Conservation (phyloP, 2,113 vertebrate genomes). For the Gnathonemus echidnorhynchus region DNA sequence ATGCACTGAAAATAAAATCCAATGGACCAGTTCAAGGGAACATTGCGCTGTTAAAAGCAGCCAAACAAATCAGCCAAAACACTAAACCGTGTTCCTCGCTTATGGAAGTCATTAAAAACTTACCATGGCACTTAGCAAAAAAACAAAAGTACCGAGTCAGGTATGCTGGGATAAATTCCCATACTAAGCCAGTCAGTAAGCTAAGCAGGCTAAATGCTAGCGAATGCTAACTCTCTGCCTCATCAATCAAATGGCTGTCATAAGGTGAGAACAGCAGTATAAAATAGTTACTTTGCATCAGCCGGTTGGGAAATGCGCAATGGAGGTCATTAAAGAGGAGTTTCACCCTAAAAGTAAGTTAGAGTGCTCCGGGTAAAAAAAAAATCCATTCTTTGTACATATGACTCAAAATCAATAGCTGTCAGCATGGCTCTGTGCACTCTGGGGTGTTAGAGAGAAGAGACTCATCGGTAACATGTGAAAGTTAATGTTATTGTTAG, state of each 20-base stretch:
- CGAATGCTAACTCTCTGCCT: not conserved
- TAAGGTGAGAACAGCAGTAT: not conserved
- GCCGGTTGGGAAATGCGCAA: not conserved
- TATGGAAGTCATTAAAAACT: not conserved
- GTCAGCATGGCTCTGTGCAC: not conserved
- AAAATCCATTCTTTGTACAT: not conserved
- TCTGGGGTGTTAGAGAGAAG: not conserved
- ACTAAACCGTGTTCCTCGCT: not conserved
- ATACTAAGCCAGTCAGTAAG: not conserved
- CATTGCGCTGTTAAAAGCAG: not conserved
- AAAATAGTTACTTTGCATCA: not conserved
- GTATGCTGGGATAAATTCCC: not conserved
- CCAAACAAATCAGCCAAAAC: not conserved
- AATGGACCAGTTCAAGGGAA: not conserved
- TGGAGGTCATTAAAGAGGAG: not conserved
- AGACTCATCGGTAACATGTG: not conserved
- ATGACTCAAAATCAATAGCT: not conserved
- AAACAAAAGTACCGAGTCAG: not conserved
- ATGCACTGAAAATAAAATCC: not conserved
- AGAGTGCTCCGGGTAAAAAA: not conserved
- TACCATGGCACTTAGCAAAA: not conserved
- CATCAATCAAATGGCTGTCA: not conserved
- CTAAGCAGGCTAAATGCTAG: not conserved
- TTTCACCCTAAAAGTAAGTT: not conserved
- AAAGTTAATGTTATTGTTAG: not conserved